phyloP scores from a whole-genome alignment of 2,113 vertebrate species.

The Syngnathus scovelli region DNA sequence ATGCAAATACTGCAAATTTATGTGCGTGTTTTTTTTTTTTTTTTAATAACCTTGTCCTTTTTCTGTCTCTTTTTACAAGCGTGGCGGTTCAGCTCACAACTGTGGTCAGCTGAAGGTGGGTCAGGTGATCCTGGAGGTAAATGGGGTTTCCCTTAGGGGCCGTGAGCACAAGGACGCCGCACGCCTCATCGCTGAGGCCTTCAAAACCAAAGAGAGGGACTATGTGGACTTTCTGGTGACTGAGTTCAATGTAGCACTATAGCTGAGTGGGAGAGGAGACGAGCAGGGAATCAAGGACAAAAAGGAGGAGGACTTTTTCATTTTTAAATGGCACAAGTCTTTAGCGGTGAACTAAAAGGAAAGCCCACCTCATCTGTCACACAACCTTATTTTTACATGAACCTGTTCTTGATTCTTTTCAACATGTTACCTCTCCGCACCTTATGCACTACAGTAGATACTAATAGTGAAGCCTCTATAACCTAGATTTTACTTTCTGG shows the following conservation, averaged over 20 bases:
- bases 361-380: constrained; percentile 9
- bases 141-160: constrained; percentile 80
- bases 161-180: constrained; percentile 91
- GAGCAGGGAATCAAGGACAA: neutral
- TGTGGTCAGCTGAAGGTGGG: constrained; percentile 93
- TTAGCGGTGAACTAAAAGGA: constrained; percentile 23
- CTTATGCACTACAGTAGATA: constrained; percentile 41
- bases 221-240: constrained; percentile 93
- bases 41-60: neutral
- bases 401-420: constrained; percentile 40
- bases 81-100: constrained; percentile 92
- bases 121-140: constrained; percentile 94
- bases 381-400: constrained; percentile 16
- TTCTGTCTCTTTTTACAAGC: constrained; percentile 65
- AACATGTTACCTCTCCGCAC: constrained; percentile 54
- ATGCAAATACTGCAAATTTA: neutral
- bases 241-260: constrained; percentile 93
- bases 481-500: constrained; percentile 16
- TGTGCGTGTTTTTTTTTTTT: neutral
- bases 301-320: constrained; percentile 9
- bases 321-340: constrained; percentile 51
- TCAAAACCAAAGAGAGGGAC: constrained; percentile 93
- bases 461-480: constrained; percentile 14
- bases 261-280: constrained; percentile 44
- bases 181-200: constrained; percentile 91